phyloP scores from a whole-genome alignment of 2,888 invertebrate genomes.

The Dryadula phaetusa region DNA sequence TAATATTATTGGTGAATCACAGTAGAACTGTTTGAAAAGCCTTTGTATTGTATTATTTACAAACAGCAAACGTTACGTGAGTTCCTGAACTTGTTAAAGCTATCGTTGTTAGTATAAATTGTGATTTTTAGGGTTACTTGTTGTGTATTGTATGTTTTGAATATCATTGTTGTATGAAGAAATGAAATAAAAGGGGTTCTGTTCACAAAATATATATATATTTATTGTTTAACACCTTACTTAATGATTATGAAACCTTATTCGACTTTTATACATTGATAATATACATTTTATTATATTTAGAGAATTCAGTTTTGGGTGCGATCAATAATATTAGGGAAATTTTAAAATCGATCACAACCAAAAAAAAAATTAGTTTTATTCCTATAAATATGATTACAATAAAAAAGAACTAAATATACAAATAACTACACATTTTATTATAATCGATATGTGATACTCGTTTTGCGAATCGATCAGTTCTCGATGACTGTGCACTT shows the following conservation, averaged over 20 bases:
- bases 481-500: no score
- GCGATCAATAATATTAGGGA: conserved; percentile 67
- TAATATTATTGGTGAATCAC: no score
- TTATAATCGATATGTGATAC: no score
- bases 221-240: conserved; percentile 40
- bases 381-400: conserved; percentile 47
- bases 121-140: no score
- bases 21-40: no score
- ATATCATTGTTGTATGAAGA: neutral
- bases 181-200: conserved; percentile 21
- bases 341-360: conserved; percentile 72
- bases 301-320: conserved; percentile 61
- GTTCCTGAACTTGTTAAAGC: neutral
- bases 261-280: conserved; percentile 58
- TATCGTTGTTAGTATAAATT: neutral
- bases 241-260: conserved; percentile 39
- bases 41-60: no score
- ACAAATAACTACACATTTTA: no score
- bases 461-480: no score
- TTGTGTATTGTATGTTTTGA: conserved; percentile 7
- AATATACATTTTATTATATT: conserved; percentile 53
- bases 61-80: no score
- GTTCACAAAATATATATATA: conserved; percentile 43
- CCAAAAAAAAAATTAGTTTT: conserved; percentile 70
- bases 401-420: conserved; percentile 44